Evolutionary conservation across 2,888 invertebrate genomes (phyloP).

Genomic region (Tridacna gigas): DNA sequence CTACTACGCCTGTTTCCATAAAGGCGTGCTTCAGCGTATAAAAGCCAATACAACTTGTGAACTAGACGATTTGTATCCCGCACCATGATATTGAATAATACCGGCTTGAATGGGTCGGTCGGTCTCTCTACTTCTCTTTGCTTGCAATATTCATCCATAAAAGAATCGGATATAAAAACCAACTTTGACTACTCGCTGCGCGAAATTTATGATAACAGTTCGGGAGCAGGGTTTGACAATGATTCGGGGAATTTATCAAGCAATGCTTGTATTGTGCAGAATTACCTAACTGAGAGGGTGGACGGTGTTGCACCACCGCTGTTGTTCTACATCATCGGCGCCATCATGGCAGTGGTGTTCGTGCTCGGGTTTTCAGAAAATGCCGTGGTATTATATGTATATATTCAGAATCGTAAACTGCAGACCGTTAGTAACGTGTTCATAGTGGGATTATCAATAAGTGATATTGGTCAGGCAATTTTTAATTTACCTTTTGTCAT

Average conservation of each 20-base stretch:
- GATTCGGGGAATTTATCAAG: not conserved
- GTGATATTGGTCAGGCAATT: conserved; percentile 42
- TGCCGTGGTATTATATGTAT: conserved; percentile 30
- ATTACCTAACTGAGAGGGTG: not conserved
- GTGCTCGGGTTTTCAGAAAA: conserved; percentile 44
- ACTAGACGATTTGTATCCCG: not conserved
- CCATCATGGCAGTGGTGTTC: conserved; percentile 32
- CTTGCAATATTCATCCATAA: not conserved
- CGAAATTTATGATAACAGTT: not conserved
- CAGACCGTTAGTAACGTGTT: conserved; percentile 37
- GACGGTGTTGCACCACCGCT: not conserved
- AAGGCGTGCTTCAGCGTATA: conserved; percentile 3
- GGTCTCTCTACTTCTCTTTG: not conserved
- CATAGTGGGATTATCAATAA: conserved; percentile 37
- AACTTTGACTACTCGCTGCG: not conserved
- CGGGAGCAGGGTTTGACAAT: not conserved
- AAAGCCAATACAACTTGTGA: conserved; percentile 13
- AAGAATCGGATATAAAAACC: not conserved
- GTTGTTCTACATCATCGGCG: conserved; percentile 42
- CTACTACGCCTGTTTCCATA: conserved; percentile 1
- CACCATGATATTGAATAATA: conserved; percentile 21
- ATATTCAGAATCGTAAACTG: conserved; percentile 21
- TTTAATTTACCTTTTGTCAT: conserved; percentile 44
- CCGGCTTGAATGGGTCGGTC: not conserved
- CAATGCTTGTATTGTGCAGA: not conserved